Evolutionary conservation across 1,140 invertebrate species (phyloP), one percentile per base, ranked within the genome.

Genomic region (Caerostris extrusa): DNA sequence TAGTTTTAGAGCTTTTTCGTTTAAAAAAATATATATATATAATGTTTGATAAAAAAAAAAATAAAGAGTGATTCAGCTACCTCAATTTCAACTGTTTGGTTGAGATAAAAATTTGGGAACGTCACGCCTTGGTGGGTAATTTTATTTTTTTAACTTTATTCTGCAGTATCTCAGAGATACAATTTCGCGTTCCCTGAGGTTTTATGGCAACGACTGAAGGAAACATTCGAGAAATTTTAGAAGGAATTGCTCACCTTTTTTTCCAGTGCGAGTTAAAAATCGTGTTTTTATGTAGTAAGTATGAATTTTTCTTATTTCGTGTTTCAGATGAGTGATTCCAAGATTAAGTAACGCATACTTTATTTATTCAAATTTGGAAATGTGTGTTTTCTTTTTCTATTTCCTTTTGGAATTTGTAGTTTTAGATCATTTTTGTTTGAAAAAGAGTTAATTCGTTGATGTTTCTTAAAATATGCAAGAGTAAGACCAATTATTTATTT

Each of bases 81-180:
- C 85, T 77, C 81, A 91, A 91, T 83, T 91, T 91, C 81, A 57
- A 85, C 58, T 91, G 90, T 91, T 91, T 83, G n/a, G 56, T 8
- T 53, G 77, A 57, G 81, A 91, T 91, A 91, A 91, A 91, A 91
- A 91, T 85, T 82, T 60, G 19, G 50, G 60, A 91, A 83, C 60
- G 90, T 91, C 64, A 83, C 81, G 90, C 77, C 3, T 64, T 61
- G 60, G 81, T 83, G 53, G 77, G 56, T 69, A 60, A 83, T 50
- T 19, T 83, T 55, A 10, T 57, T 53, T 50, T 50, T 34, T 34
- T 34, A 1, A 34, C 2, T 34, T 12, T 12, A 17, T 81, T 81
- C n/a, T 77, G 17, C 10, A 85, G 10, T 17, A 56, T 12, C n/a
- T 67, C 12, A 7, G 50, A 82, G 89, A 91, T 82, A 82, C 89